Evolutionary conservation across 2,888 invertebrate species (phyloP).

Genomic region (Anthophora plumipes): DNA sequence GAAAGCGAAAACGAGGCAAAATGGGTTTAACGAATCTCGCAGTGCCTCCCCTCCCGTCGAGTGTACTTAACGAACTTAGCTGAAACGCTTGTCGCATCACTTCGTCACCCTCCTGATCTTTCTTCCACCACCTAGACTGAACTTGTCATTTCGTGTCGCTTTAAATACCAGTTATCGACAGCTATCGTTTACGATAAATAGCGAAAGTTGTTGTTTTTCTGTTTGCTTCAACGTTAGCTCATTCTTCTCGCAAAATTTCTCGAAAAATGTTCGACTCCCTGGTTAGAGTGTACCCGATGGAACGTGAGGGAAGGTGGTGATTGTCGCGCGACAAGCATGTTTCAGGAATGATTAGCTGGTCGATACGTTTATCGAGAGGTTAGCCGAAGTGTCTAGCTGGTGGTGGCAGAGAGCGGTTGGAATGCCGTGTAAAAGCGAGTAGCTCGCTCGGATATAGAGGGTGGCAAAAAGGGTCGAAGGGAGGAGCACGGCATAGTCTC

Average conservation of each 20-base stretch:
- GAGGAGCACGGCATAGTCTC: constrained; percentile 62
- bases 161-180: neutral
- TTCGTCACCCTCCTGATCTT: neutral
- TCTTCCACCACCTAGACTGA: neutral
- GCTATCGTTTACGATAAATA: too few species aligned
- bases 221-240: too few species aligned
- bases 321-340: neutral
- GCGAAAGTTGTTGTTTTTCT: too few species aligned
- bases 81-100: constrained; percentile 26
- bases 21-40: constrained; percentile 48
- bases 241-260: too few species aligned
- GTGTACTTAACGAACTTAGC: constrained; percentile 43
- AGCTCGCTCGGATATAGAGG: constrained; percentile 23
- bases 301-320: too few species aligned
- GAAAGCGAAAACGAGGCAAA: constrained; percentile 1
- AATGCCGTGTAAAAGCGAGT: constrained; percentile 61
- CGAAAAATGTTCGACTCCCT: too few species aligned
- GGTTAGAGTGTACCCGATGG: too few species aligned
- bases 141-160: neutral
- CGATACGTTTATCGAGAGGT: constrained; percentile 47
- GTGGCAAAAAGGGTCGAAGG: constrained; percentile 26
- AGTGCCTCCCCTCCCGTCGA: neutral
- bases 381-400: constrained; percentile 48
- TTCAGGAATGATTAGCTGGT: constrained; percentile 32
- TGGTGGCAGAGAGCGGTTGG: constrained; percentile 44